Percentiles rank a stretch among this genome's conserved stretches.
Conservation (phyloP, 2,113 vertebrate species). For the Sula dactylatra region DNA sequence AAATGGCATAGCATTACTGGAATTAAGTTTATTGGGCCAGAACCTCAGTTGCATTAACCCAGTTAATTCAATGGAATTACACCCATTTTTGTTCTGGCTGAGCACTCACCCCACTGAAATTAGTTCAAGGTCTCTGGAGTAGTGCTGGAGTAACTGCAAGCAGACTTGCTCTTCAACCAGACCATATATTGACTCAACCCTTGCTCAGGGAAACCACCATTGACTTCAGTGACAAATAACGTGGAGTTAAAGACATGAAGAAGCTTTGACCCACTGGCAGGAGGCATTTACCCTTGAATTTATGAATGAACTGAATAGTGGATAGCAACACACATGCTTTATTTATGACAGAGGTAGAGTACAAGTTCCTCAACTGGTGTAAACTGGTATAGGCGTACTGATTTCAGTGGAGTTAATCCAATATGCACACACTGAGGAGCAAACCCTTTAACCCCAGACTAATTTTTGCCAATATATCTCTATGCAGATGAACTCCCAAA, state of each 20-base stretch:
- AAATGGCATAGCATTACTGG: neutral
- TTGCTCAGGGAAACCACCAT: slow-evolving; percentile 25
- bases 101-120: neutral
- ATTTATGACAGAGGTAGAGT: neutral
- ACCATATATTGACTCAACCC: neutral
- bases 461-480: slow-evolving; percentile 25
- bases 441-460: neutral
- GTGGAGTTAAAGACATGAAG: neutral
- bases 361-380: slow-evolving; percentile 1
- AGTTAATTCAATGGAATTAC: neutral
- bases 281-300: slow-evolving; percentile 1
- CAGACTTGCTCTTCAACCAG: neutral
- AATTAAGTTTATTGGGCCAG: neutral
- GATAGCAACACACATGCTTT: neutral
- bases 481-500: slow-evolving; percentile 52
- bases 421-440: neutral
- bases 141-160: neutral
- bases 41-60: neutral
- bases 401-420: neutral
- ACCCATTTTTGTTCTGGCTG: neutral
- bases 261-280: neutral
- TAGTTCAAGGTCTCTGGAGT: neutral
- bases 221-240: neutral
- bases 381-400: neutral
- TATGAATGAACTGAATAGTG: neutral